Conservation (phyloP, 1,140 invertebrate species). For the Drosophila biarmipes region DNA sequence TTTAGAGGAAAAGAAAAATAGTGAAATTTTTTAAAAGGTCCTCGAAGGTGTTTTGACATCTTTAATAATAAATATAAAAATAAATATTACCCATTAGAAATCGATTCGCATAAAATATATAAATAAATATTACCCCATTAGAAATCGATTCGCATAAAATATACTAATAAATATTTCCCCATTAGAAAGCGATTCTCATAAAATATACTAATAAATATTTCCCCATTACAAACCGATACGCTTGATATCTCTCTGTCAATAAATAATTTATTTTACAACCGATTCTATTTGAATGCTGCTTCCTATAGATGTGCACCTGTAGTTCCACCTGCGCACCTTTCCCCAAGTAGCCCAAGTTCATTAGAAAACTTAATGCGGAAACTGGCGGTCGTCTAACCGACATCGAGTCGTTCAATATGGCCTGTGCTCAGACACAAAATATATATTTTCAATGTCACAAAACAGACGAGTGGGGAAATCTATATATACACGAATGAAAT, state of each 20-base stretch:
- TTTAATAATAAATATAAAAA: not conserved
- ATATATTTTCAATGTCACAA: constrained; percentile 71
- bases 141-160: no score
- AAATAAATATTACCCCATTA: not conserved
- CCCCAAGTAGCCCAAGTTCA: constrained; percentile 12
- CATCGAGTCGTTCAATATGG: constrained; percentile 48
- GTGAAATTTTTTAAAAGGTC: no score
- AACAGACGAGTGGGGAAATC: constrained; percentile 29
- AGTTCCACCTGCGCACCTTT: constrained; percentile 15
- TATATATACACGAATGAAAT: constrained; percentile 30
- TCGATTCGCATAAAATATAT: not conserved
- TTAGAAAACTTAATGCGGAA: constrained; percentile 52
- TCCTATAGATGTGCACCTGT: constrained; percentile 42
- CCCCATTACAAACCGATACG: constrained; percentile 3
- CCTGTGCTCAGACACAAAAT: constrained; percentile 20
- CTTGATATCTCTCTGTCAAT: not conserved
- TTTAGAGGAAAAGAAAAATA: no score
- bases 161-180: not conserved
- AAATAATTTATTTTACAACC: constrained; percentile 3
- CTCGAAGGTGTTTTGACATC: not conserved
- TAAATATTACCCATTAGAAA: not conserved
- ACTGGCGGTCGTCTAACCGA: constrained; percentile 33
- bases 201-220: not conserved
- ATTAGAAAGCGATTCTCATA: no score
- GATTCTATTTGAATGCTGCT: constrained; percentile 8